These are phyloP conservation scores for Pelodiscus sinensis DNA, from an alignment of 2,113 vertebrate species.

Conservation along the genomic window DNA sequence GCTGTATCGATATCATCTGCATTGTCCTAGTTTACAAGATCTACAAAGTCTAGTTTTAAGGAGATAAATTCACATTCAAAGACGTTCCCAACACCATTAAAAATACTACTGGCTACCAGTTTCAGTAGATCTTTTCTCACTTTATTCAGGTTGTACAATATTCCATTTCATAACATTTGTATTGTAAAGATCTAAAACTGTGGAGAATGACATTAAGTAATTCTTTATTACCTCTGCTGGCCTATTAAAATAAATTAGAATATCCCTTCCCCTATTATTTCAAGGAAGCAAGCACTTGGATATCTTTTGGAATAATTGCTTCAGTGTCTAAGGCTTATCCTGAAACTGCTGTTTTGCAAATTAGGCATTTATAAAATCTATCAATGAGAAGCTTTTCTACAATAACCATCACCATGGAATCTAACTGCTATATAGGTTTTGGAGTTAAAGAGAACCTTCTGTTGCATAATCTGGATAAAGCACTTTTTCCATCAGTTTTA, in stretches of 20 bases:
- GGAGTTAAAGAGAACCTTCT: background rate
- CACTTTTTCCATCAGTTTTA: constrained; percentile 38
- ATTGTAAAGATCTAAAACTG: constrained; percentile 70
- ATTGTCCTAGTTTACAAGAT: background rate
- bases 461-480: background rate
- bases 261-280: constrained; percentile 65
- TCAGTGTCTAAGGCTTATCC: constrained; percentile 47
- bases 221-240: constrained; percentile 46
- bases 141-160: constrained; percentile 52
- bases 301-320: constrained; percentile 29
- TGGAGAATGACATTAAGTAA: constrained; percentile 54
- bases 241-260: constrained; percentile 69
- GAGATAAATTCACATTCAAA: background rate
- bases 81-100: background rate
- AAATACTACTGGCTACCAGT: constrained; percentile 20
- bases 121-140: constrained; percentile 49
- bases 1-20: background rate
- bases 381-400: background rate
- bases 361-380: background rate
- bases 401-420: background rate
- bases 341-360: constrained; percentile 23
- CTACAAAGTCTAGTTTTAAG: background rate
- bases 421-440: background rate
- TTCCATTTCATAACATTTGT: constrained; percentile 55
- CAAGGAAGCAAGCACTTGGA: constrained; percentile 37